phyloP scores from a whole-genome alignment of 2,888 invertebrate genomes.

The Nematopogon swammerdamellus region DNA sequence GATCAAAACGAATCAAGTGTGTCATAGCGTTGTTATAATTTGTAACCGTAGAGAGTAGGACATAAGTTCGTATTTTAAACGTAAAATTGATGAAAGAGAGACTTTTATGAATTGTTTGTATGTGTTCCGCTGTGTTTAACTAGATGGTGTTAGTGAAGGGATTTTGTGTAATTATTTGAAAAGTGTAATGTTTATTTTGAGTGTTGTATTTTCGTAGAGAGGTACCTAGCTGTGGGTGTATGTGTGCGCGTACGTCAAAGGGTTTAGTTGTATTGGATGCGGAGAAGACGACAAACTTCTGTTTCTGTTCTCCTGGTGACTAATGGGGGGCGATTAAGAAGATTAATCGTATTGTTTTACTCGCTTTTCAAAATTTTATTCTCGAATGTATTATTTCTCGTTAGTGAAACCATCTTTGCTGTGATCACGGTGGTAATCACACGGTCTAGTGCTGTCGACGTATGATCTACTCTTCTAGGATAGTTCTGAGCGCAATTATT shows the following conservation, averaged over 20 bases:
- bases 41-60: slow-evolving; percentile 26
- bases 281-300: background rate
- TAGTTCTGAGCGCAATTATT: too few relatives aligned
- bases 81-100: background rate
- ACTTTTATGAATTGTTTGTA: background rate
- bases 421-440: background rate
- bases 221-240: background rate
- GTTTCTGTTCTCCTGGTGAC: slow-evolving; percentile 10
- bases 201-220: background rate
- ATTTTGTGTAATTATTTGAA: slow-evolving; percentile 3
- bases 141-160: slow-evolving; percentile 8
- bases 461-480: too few relatives aligned
- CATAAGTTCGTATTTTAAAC: slow-evolving; percentile 25
- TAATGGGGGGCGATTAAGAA: slow-evolving; percentile 14
- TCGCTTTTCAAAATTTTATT: background rate
- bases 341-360: slow-evolving; percentile 11
- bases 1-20: slow-evolving; percentile 34
- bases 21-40: slow-evolving; percentile 30
- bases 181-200: slow-evolving; percentile 1
- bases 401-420: background rate
- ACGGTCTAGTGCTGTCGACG: too few relatives aligned
- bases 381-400: background rate
- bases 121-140: slow-evolving; percentile 4
- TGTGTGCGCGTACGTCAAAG: background rate
- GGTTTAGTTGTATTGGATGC: background rate